Base-by-base conservation (phyloP, 2,113 vertebrate species). In the Callithrix jacchus region DNA sequence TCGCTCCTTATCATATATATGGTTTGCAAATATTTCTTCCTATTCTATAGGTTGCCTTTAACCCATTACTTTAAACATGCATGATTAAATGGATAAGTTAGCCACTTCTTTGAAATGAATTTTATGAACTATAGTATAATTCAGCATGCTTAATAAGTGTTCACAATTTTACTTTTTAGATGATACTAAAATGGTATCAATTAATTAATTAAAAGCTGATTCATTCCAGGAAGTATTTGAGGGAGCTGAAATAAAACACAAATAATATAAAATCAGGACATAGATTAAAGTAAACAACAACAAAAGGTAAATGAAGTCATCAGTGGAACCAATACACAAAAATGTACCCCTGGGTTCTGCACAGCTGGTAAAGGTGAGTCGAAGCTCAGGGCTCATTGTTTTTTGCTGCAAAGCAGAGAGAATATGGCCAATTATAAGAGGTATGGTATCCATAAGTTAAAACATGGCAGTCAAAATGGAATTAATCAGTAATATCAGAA, bases 91-190 rank as follows among this genome's bases (percentile, higher is more conserved):
- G 16, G 27, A 71, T 66, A 23, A 61, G 35, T 35, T 25, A 40
- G 25, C 49, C 81, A n/a, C 66, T 54, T 85, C 90, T 95, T 90
- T 93, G 93, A 93, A 93, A 86, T 56, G 37, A 81, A 70, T 91
- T 85, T 64, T 64, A 35, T 76, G 79, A 91, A 49, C 58, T 40
- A 2, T n/a, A n/a, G 35, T 52, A 25, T 16, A 64, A 40, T 54
- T 80, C n/a, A 37, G 84, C 37, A 17, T 14, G 56, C 79, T 54
- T 85, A 88, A 77, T 64, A 40, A 49, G 68, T 68, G n/a, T 20
- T 84, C 79, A 25, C 68, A 32, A 40, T 21, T 25, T 61, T 71
- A 47, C 54, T 54, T 94, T 64, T 76, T 64, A 90, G 54, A 35
- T 52, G 42, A 82, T 16, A 32, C 82, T 85, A 74, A 87, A 93